Percentiles rank a stretch among this genome's conserved stretches.
Conservation (phyloP, 1,140 invertebrate genomes). For the Calliphora vicina region DNA sequence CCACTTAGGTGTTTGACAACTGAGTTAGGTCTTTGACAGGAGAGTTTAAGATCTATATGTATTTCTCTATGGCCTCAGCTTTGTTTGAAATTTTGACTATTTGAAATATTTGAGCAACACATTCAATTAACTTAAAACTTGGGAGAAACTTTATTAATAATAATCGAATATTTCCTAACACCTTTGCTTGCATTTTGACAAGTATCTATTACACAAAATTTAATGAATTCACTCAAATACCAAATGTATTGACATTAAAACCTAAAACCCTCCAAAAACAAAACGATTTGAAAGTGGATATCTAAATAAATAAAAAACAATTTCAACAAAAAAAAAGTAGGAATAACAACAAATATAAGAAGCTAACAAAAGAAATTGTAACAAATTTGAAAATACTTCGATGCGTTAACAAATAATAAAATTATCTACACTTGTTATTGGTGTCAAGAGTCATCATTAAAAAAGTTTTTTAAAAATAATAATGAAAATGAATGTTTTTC, state of each 20-base stretch:
- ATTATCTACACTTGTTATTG: conserved; percentile 1
- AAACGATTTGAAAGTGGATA: not conserved
- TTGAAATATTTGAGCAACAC: too few relatives aligned
- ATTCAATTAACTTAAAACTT: too few relatives aligned
- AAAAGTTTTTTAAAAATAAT: not conserved
- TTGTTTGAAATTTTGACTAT: too few relatives aligned
- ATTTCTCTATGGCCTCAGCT: too few relatives aligned
- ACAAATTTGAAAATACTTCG: not conserved
- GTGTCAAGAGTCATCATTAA: conserved; percentile 5
- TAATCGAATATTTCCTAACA: not conserved
- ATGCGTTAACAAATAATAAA: not conserved
- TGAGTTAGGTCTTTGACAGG: too few relatives aligned
- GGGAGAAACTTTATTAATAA: too few relatives aligned
- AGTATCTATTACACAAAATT: not conserved
- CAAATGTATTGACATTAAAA: conserved; percentile 2
- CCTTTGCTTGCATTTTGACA: not conserved
- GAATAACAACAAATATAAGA: not conserved
- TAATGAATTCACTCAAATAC: not conserved
- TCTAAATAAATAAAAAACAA: not conserved
- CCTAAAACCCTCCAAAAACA: not conserved
- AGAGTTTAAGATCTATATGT: too few relatives aligned
- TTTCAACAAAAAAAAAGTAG: too few relatives aligned
- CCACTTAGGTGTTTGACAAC: too few relatives aligned
- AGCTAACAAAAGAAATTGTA: conserved; percentile 14
- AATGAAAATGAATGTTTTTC: not conserved